These are phyloP conservation scores for Scytalopus superciliaris DNA, from an alignment of 2,113 vertebrate genomes.

Conservation along the genomic window DNA sequence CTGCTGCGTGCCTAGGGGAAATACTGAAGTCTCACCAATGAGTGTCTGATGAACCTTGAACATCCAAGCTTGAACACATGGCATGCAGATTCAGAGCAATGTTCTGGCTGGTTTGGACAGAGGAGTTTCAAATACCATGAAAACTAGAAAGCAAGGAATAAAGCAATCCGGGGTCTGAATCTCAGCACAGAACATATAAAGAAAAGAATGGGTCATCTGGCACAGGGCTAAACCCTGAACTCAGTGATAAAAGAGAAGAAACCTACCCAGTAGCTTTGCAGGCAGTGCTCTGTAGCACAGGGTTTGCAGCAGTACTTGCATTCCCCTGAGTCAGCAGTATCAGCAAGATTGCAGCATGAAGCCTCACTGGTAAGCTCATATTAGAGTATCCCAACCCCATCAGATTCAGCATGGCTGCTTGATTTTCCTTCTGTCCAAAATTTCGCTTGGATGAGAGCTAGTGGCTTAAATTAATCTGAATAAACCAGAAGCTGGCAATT, in stretches of 20 bases:
- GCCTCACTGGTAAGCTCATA: background rate
- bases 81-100: background rate
- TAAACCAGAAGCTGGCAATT: background rate
- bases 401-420: background rate
- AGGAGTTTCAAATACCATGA: background rate
- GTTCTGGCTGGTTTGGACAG: background rate
- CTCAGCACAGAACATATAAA: rapidly evolving
- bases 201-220: background rate
- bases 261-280: background rate
- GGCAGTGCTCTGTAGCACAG: background rate
- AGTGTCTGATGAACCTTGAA: background rate
- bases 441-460: background rate
- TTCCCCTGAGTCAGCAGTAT: background rate
- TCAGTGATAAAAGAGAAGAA: background rate
- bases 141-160: background rate
- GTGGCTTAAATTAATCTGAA: background rate
- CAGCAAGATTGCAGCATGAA: background rate
- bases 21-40: background rate
- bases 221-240: background rate
- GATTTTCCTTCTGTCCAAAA: background rate
- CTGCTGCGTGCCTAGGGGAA: background rate
- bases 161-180: background rate
- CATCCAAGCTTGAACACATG: background rate
- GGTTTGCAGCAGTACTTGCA: background rate
- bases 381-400: background rate